A percentile compares a stretch with the other conserved stretches of the same genome.
Evolutionary conservation across 2,113 vertebrate genomes (phyloP).

Genomic region (Entosphenus tridentatus): DNA sequence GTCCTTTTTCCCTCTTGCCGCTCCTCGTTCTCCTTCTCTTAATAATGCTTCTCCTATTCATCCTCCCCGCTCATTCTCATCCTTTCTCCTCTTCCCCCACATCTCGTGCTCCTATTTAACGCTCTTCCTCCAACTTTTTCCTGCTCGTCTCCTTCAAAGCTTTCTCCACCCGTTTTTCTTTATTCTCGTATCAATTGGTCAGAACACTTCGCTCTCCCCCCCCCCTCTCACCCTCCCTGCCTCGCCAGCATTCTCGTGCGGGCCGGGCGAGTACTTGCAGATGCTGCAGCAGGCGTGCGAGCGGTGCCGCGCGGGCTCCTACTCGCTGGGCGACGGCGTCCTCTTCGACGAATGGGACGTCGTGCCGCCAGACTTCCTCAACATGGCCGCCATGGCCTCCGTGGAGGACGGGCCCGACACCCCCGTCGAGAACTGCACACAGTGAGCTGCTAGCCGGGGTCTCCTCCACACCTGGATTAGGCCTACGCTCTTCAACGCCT

Average conservation of each 20-base stretch:
- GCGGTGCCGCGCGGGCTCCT: slow-evolving; percentile 61
- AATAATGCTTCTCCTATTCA: too few species aligned
- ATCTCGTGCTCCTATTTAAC: neutral
- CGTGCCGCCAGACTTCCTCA: slow-evolving; percentile 67
- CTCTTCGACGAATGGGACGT: slow-evolving; percentile 87
- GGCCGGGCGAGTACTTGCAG: slow-evolving; percentile 72
- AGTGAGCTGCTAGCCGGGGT: too few species aligned
- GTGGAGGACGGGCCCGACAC: slow-evolving; percentile 26
- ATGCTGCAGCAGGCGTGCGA: slow-evolving; percentile 80
- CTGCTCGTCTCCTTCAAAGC: neutral
- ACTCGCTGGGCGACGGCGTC: slow-evolving; percentile 75
- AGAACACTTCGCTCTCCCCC: too few species aligned
- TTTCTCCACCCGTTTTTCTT: slow-evolving; percentile 3
- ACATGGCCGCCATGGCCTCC: slow-evolving; percentile 33
- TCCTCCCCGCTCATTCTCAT: too few species aligned
- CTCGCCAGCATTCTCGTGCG: slow-evolving; percentile 60
- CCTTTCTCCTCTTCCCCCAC: too few species aligned
- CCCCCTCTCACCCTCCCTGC: too few species aligned
- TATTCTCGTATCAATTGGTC: slow-evolving; percentile 7
- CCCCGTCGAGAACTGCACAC: slow-evolving; percentile 35
- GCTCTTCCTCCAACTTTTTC: neutral
- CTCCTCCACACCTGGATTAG: too few species aligned
- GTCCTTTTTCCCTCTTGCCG: too few species aligned
- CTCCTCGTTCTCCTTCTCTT: too few species aligned
- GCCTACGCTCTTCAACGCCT: too few species aligned